Base-by-base conservation (phyloP, 2,888 invertebrate genomes). In the Oscheius myriophilus region DNA sequence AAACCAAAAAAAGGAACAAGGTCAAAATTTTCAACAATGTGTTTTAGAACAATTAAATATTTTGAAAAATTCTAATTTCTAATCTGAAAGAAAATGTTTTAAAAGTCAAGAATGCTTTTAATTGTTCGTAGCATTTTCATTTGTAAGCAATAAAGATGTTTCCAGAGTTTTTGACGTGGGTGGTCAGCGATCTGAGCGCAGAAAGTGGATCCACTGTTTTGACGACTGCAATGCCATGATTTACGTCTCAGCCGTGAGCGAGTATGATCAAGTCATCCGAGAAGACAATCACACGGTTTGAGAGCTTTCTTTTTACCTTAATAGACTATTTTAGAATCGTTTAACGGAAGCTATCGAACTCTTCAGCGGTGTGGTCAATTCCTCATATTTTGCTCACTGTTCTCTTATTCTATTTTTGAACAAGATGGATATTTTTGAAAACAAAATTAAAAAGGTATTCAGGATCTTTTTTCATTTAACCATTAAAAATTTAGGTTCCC, bases 91-190 rank as follows among this genome's bases (percentile, higher is more conserved):
- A n/a, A n/a, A n/a, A n/a, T n/a, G n/a, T n/a, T n/a, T n/a, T n/a
- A n/a, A n/a, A n/a, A n/a, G n/a, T n/a, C n/a, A n/a, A n/a, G n/a
- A n/a, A n/a, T n/a, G 21, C 21, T 23, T 43, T 18, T 58, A 18
- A 33, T 6, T 6, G 33, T 33, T 3, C 3, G 9, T 6, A 33
- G 3, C 33, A 33, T 3, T 6, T 33, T 33, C 9, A 9, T 33
- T 9, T 33, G 9, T 3, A 9, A 33, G 9, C 3, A 33, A 6
- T 6, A 23, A 54, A 23, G 14, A 16, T 18, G 16, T 39, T 66
- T 68, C 46, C 89, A 96, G 96, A 91, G 92, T 98, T 89, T 97
- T 98, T 89, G 97, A 98, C 89, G 97, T 98, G 78, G 97, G 97
- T 85, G 97, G 97, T 68, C 97, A 98, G 89, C 90, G 84, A 42